Conservation (phyloP, 2,113 vertebrate genomes). For the Corapipo altera region DNA sequence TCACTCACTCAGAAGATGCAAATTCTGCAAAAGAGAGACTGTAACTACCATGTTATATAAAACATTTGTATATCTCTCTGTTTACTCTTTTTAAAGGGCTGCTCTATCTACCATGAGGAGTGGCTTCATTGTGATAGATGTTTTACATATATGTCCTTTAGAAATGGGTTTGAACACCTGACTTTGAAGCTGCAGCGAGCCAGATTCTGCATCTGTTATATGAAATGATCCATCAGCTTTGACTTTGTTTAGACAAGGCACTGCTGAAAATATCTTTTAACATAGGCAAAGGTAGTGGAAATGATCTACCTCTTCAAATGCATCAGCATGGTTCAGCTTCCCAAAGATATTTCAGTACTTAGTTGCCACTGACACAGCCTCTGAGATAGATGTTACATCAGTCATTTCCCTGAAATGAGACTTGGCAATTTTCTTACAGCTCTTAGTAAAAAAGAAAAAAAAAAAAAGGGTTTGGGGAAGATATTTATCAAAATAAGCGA, state of each 20-base stretch:
- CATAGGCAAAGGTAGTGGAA: neutral
- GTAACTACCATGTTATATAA: neutral
- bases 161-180: neutral
- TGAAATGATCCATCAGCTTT: neutral
- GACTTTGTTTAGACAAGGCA: neutral
- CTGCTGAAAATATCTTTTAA: neutral
- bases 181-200: neutral
- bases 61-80: neutral
- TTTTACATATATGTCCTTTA: neutral
- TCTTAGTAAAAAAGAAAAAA: neutral
- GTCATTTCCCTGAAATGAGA: neutral
- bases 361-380: neutral
- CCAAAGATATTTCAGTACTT: neutral
- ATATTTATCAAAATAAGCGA: neutral
- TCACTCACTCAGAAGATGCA: neutral
- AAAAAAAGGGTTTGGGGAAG: accelerated
- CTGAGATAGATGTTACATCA: neutral
- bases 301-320: neutral
- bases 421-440: neutral
- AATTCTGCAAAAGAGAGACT: neutral
- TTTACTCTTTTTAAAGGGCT: neutral
- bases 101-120: neutral
- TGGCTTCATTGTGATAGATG: neutral
- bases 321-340: neutral
- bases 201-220: neutral